Evolutionary conservation across 1,140 invertebrate species (phyloP).

Genomic region (Matsumurasca onukii): DNA sequence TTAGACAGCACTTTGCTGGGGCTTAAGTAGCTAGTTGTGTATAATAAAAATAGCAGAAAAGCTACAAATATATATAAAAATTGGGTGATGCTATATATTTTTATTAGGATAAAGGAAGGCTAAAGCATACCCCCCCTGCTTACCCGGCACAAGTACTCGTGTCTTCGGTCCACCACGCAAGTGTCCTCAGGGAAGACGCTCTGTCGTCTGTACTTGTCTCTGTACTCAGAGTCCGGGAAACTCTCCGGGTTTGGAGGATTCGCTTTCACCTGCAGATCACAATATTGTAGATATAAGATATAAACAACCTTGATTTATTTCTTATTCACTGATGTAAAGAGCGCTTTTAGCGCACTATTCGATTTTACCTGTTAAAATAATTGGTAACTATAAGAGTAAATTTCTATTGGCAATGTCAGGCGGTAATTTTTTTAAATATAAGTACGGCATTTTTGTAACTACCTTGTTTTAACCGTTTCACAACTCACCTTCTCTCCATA

Average conservation of each 20-base stretch:
- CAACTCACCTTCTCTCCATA: background rate
- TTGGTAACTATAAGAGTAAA: no score
- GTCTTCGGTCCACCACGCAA: background rate
- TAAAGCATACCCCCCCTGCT: background rate
- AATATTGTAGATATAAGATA: no score
- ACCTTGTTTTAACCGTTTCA: no score
- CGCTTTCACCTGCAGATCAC: background rate
- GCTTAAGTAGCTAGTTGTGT: background rate
- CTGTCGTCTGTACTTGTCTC: background rate
- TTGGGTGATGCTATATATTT: background rate
- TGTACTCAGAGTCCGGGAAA: background rate
- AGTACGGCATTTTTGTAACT: no score
- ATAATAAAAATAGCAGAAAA: background rate
- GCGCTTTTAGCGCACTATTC: background rate
- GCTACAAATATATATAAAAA: background rate
- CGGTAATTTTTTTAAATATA: no score
- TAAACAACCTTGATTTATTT: no score
- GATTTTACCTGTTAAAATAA: background rate
- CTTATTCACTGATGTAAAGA: background rate
- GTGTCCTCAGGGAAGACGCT: background rate
- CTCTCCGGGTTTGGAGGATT: background rate
- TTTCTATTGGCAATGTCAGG: no score
- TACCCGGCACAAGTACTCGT: conserved; percentile 11
- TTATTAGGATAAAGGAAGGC: no score
- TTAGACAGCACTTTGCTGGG: background rate